Evolutionary conservation across 1,140 invertebrate genomes (phyloP).

Genomic region (Drosophila lacertosa): DNA sequence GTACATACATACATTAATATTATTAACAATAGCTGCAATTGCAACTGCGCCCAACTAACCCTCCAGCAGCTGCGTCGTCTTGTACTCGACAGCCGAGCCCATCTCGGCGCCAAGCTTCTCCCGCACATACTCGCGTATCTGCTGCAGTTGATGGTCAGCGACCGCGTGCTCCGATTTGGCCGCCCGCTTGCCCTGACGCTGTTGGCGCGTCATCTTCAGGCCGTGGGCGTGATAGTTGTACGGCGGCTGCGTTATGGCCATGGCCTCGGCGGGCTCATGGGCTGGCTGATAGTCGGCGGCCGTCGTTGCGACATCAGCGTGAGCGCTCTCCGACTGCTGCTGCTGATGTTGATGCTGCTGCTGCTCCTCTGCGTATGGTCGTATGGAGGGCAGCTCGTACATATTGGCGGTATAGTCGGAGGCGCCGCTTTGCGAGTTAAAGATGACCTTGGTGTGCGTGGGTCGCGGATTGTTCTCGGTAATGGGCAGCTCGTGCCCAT

Average conservation of each 20-base stretch:
- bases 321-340: slow-evolving; percentile 35
- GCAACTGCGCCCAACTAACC: slow-evolving; percentile 36
- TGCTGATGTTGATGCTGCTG: slow-evolving; percentile 38
- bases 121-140: slow-evolving; percentile 75
- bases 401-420: slow-evolving; percentile 39
- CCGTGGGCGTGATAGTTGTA: slow-evolving; percentile 80
- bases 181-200: slow-evolving; percentile 57
- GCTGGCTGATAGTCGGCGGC: slow-evolving; percentile 34
- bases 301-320: slow-evolving; percentile 20
- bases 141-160: slow-evolving; percentile 57
- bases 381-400: slow-evolving; percentile 51
- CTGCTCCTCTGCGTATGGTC: slow-evolving; percentile 60
- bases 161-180: slow-evolving; percentile 42
- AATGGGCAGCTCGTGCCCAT: slow-evolving; percentile 50
- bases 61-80: slow-evolving; percentile 74
- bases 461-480: slow-evolving; percentile 78
- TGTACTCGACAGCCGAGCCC: slow-evolving; percentile 76
- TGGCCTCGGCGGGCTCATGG: slow-evolving; percentile 13
- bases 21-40: slow-evolving; percentile 32
- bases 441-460: slow-evolving; percentile 81
- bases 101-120: slow-evolving; percentile 77
- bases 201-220: slow-evolving; percentile 37
- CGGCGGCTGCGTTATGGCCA: slow-evolving; percentile 61
- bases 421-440: slow-evolving; percentile 52
- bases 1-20: slow-evolving; percentile 25